Evolutionary conservation across 2,797 vertebrate species (phyloP), one percentile per base, ranked within the genome.

Genomic region (Iguana delicatissima): DNA sequence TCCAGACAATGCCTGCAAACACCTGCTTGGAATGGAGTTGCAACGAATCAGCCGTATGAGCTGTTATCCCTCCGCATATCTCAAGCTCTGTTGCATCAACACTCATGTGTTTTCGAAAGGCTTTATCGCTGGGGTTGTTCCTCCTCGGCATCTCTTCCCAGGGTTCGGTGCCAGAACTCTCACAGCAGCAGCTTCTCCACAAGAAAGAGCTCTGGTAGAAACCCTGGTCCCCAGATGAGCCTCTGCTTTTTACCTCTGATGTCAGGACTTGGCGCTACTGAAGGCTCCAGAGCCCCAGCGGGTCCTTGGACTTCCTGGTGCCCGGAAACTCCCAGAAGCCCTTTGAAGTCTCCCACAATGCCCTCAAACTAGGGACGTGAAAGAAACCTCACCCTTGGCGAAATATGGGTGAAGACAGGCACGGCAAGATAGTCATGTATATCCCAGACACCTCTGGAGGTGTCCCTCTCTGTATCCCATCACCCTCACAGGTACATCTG

Each of bases 71-170:
- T 91, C 92, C 73, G 82, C 91, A 72, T 32, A 29, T 62, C 81
- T 79, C 84, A 81, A 89, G 14, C 18, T 87, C 90, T 86, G 62
- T 24, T 26, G 67, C 86, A 73, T 79, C 0, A 57, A 26, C 38
- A 90, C 24, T 90, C 83, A 79, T 94, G 92, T 91, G 93, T 93
- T 94, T 96, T 94, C 92, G 89, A 92, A 95, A 95, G 94, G 93
- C 93, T 94, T 96, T 96, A 94, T 91, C 94, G 92, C 89, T 92
- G 92, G 92, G 94, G 89, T 93, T 92, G 76, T 85, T 95, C 69
- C 93, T 94, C 59, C 92, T 85, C 0, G 84, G 86, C 72, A 0
- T 0, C 92, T 91, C 92, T 88, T 80, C 52, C 50, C 88, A 69
- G 57, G 26, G 55, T 0, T 82, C 72, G 82, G 81, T 94, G 94